These are phyloP conservation scores for Eristalis pertinax DNA, from an alignment of 2,888 invertebrate species.

Conservation along the genomic window DNA sequence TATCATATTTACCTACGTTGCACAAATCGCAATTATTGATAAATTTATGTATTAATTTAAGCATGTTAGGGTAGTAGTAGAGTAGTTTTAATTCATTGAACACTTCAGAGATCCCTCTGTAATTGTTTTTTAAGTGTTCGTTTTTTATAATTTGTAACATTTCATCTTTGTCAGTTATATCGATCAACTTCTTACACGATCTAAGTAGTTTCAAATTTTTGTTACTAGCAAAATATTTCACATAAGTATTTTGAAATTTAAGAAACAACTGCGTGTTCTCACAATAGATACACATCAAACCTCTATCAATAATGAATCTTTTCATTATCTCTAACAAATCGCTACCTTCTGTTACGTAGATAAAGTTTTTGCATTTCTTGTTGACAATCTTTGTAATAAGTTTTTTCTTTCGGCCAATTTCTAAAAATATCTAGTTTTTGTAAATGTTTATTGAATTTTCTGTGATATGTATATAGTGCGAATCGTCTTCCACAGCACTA, in stretches of 20 bases:
- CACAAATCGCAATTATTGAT: constrained; percentile 39
- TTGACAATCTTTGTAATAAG: constrained; percentile 18
- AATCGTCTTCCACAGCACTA: constrained; percentile 23
- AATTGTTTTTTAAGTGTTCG: constrained; percentile 36
- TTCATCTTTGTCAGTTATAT: constrained; percentile 34
- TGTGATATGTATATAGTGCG: constrained; percentile 25
- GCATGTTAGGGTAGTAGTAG: constrained; percentile 35
- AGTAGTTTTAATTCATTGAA: constrained; percentile 25
- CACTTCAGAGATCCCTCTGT: constrained; percentile 35
- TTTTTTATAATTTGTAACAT: constrained; percentile 13
- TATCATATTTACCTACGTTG: background rate
- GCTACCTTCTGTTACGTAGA: no score
- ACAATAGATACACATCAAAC: constrained; percentile 52
- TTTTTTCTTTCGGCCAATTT: constrained; percentile 14
- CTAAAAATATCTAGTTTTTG: constrained; percentile 40
- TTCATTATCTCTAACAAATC: no score
- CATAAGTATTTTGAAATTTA: constrained; percentile 42
- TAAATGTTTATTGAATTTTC: constrained; percentile 29
- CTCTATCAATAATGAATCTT: constrained; percentile 21
- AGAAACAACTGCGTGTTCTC: constrained; percentile 22
- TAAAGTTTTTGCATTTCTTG: background rate
- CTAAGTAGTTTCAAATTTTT: constrained; percentile 39
- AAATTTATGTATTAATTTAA: constrained; percentile 32
- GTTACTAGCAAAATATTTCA: constrained; percentile 48
- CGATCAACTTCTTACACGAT: constrained; percentile 10